phyloP scores from a whole-genome alignment of 2,888 invertebrate genomes.

The Watsonalla cultraria region DNA sequence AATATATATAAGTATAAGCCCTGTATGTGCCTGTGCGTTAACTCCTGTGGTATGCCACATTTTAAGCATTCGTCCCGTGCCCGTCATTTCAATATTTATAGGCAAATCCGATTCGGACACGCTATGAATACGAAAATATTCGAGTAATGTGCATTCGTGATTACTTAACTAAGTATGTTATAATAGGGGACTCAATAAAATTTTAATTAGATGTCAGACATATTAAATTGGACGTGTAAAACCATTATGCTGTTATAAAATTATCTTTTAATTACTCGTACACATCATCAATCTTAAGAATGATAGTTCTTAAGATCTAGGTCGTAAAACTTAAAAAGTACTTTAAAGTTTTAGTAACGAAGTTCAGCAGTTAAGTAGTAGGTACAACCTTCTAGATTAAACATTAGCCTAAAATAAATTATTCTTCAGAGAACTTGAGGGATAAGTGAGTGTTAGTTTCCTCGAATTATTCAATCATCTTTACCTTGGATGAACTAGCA shows the following conservation, averaged over 20 bases:
- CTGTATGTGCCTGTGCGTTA: not conserved
- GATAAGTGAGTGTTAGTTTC: no score
- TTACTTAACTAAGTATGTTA: conserved; percentile 6
- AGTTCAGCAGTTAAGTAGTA: no score
- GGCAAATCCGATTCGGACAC: conserved; percentile 46
- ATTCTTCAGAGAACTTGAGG: no score
- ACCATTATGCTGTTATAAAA: conserved; percentile 1
- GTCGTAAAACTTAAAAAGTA: no score
- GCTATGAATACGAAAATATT: conserved; percentile 36
- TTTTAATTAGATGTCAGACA: conserved; percentile 26
- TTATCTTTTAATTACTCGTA: not conserved
- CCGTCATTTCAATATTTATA: conserved; percentile 43
- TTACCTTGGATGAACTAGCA: not conserved
- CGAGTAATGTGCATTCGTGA: conserved; percentile 20
- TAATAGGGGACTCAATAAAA: conserved; percentile 26
- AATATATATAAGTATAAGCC: not conserved
- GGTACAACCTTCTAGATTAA: no score
- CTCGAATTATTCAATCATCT: not conserved
- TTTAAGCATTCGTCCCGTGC: conserved; percentile 33
- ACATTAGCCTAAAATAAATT: no score
- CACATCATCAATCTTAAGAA: no score
- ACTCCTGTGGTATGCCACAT: conserved; percentile 16
- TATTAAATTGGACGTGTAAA: conserved; percentile 7
- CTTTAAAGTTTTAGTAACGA: no score
- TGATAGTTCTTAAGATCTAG: no score